These are phyloP conservation scores for Kryptolebias marmoratus DNA, from an alignment of 2,113 vertebrate species.

Conservation along the genomic window DNA sequence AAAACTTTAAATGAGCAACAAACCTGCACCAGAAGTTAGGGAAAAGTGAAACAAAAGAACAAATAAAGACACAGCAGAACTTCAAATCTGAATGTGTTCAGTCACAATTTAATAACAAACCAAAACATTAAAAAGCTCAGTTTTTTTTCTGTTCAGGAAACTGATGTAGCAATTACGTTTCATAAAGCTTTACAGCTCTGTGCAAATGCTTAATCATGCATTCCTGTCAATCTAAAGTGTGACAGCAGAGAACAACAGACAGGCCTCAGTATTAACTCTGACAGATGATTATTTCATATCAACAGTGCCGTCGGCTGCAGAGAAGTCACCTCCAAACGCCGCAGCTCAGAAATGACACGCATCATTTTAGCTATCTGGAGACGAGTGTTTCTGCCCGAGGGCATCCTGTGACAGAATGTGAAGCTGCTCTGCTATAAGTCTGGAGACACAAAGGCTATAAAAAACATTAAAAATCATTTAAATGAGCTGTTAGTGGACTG, in stretches of 20 bases:
- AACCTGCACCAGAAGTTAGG: too few relatives aligned
- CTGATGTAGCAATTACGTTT: conserved; percentile 19
- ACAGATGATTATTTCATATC: conserved; percentile 41
- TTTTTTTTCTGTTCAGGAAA: conserved; percentile 3
- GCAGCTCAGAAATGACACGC: conserved; percentile 27
- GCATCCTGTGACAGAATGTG: not conserved
- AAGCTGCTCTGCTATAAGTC: not conserved
- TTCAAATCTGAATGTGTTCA: too few relatives aligned
- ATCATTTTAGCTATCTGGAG: conserved; percentile 18
- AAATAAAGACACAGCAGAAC: too few relatives aligned
- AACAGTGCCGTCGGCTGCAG: conserved; percentile 1
- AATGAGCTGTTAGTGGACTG: not conserved
- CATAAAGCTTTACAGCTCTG: conserved; percentile 7
- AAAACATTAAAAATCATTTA: not conserved
- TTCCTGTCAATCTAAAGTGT: conserved; percentile 33
- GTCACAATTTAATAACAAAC: too few relatives aligned
- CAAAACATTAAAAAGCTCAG: not conserved
- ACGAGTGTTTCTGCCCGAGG: not conserved
- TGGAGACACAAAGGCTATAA: not conserved
- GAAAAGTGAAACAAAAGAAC: too few relatives aligned
- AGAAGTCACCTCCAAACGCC: conserved; percentile 39
- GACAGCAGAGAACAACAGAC: conserved; percentile 24
- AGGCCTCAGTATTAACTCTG: conserved; percentile 35
- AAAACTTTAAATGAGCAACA: too few relatives aligned
- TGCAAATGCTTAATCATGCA: conserved; percentile 8